Percentiles rank a stretch among this genome's conserved stretches.
Evolutionary conservation across 2,113 vertebrate genomes (phyloP).

Genomic region (Paradisaea rubra): DNA sequence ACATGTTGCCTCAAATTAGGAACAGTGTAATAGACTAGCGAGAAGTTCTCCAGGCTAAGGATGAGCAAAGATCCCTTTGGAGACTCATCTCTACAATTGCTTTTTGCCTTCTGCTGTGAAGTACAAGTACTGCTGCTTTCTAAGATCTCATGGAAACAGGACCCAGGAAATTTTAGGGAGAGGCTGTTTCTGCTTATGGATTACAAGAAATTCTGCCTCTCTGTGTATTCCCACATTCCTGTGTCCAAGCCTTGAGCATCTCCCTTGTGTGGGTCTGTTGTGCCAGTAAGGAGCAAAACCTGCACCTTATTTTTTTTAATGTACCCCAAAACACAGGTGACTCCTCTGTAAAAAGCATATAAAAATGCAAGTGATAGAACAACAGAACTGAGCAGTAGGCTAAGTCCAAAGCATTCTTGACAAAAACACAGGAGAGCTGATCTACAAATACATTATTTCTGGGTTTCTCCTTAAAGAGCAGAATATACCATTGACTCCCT

Average conservation of each 20-base stretch:
- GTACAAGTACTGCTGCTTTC: not conserved
- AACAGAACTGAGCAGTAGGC: not conserved
- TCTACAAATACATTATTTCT: not conserved
- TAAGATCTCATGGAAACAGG: not conserved
- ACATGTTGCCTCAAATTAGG: not conserved
- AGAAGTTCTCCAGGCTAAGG: not conserved
- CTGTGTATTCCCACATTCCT: fast-evolving
- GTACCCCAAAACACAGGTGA: not conserved
- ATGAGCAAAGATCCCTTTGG: not conserved
- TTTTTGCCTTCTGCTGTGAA: not conserved
- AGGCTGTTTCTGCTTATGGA: not conserved
- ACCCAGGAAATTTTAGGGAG: not conserved
- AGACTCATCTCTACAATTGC: not conserved
- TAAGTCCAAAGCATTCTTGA: not conserved
- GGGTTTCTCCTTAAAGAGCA: not conserved
- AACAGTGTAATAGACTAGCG: not conserved
- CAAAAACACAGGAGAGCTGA: not conserved
- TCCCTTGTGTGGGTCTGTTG: not conserved
- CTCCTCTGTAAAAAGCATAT: not conserved
- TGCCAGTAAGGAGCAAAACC: not conserved
- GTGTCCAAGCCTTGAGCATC: not conserved
- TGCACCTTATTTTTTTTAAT: fast-evolving
- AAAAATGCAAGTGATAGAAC: not conserved
- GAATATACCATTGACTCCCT: not conserved
- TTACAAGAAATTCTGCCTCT: not conserved